phyloP scores from a whole-genome alignment of 37 sponge, comb jelly and placozoan genomes.

The Bolinopsis microptera region DNA sequence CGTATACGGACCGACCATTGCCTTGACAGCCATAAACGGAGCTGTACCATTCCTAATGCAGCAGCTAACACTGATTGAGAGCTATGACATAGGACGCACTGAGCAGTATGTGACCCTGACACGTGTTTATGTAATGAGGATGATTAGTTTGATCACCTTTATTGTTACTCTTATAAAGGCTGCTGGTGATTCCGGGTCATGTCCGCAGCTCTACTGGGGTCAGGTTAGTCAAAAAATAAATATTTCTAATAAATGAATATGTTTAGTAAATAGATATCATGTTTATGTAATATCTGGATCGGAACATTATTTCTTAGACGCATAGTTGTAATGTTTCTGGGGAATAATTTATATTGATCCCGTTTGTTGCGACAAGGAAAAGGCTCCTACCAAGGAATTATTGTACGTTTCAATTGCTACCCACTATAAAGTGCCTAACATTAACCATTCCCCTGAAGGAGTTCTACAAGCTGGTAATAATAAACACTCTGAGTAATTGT shows the following conservation, averaged over 20 bases:
- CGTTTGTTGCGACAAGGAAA: no score
- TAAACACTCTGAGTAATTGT: not conserved
- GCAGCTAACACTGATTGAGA: conserved; percentile 42
- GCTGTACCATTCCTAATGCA: conserved; percentile 60
- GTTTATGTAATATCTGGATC: no score
- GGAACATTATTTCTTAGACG: no score
- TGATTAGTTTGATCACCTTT: conserved; percentile 26
- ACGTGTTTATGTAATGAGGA: conserved; percentile 54
- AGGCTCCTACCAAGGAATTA: no score
- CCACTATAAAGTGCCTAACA: no score
- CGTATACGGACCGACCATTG: conserved; percentile 58
- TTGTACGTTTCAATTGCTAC: no score
- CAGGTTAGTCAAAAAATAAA: no score
- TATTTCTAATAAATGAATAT: no score
- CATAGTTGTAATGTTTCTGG: no score
- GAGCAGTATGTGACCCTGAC: conserved; percentile 54
- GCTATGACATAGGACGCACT: conserved; percentile 48
- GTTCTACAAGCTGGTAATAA: conserved; percentile 28
- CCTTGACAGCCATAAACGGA: conserved; percentile 44
- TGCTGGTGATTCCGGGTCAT: not conserved
- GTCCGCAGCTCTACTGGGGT: conserved; percentile 58
- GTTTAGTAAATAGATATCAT: no score
- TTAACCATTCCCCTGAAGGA: not conserved
- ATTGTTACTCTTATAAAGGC: conserved; percentile 30
- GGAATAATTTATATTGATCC: no score